Evolutionary conservation across 2,888 invertebrate genomes (phyloP), one percentile per base, ranked within the genome.

Genomic region (Eupithecia tripunctaria): DNA sequence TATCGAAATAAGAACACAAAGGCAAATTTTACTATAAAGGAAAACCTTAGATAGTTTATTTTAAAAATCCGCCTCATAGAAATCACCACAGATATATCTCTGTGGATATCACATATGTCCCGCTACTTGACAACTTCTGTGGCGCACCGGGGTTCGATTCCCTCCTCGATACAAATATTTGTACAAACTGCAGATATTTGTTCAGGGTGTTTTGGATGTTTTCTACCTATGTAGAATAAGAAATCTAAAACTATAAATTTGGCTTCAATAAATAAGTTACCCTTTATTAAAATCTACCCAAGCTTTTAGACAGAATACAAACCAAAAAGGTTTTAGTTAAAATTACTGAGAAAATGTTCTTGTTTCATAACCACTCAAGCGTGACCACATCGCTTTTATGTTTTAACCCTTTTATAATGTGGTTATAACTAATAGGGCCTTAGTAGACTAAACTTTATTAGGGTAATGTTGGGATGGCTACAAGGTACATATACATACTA

Each of bases 321-420:
- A 29, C 27, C 60, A 29, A 27, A 29, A 29, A 27, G 60, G 60
- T 15, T 29, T 60, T 27, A n/a, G 15, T 29, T 60, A 5, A 60
- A 59, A 59, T 59, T 60, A 60, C 18, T 27, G 29, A 29, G 29
- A 27, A 29, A 29, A 29, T 29, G 7, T 15, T 18, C 12, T 60
- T 18, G 60, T 60, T 60, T 60, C 60, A 7, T 60, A 60, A 60
- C 60, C 60, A 18, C 27, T 60, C 60, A 29, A 8, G 29, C 21
- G 1, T 15, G 8, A 60, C 29, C 60, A 15, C 60, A 29, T 29
- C 18, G 29, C 60, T 60, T 60, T 60, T 29, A 60, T 60, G 60
- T 60, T 29, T 60, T 18, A 29, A 60, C 60, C 60, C 60, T 29
- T 60, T 60, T 27, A 27, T 10, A 25, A 25, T 27, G 27, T 15